phyloP scores from a whole-genome alignment of 2,113 vertebrate species.

The Podocnemis expansa region DNA sequence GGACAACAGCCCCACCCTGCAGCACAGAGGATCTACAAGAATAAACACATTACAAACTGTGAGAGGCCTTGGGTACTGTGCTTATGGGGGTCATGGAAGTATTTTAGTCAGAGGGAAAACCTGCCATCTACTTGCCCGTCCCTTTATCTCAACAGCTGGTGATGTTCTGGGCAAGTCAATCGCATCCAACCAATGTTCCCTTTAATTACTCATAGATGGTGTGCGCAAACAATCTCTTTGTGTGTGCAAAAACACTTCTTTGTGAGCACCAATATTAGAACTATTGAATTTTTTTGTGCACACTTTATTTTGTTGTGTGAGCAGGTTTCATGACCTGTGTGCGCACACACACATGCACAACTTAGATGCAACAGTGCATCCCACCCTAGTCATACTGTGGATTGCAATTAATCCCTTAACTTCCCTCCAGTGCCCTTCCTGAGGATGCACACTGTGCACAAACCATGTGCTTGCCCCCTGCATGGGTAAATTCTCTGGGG shows the following conservation, averaged over 20 bases:
- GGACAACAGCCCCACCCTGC: not conserved
- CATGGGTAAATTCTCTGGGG: not conserved
- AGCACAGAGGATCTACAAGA: not conserved
- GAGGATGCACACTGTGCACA: not conserved
- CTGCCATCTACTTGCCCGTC: not conserved
- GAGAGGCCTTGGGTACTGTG: not conserved
- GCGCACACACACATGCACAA: too few species aligned
- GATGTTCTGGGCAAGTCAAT: rapidly evolving
- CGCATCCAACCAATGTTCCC: too few species aligned
- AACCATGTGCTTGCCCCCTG: not conserved
- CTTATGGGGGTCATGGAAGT: not conserved
- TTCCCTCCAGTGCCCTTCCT: not conserved
- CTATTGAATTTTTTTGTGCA: too few species aligned
- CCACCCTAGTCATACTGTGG: rapidly evolving
- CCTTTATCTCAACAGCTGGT: rapidly evolving
- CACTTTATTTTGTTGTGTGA: too few species aligned
- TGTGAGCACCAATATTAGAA: too few species aligned
- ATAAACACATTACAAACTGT: not conserved
- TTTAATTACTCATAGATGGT: too few species aligned
- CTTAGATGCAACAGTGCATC: too few species aligned
- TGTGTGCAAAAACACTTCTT: too few species aligned
- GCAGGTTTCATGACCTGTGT: too few species aligned
- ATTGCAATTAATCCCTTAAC: not conserved
- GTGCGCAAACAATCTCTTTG: too few species aligned
- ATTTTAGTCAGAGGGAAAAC: rapidly evolving